A percentile compares a stretch with the other conserved stretches of the same genome.
Evolutionary conservation across 2,113 vertebrate species (phyloP).

Genomic region (Neolamprologus sp.): DNA sequence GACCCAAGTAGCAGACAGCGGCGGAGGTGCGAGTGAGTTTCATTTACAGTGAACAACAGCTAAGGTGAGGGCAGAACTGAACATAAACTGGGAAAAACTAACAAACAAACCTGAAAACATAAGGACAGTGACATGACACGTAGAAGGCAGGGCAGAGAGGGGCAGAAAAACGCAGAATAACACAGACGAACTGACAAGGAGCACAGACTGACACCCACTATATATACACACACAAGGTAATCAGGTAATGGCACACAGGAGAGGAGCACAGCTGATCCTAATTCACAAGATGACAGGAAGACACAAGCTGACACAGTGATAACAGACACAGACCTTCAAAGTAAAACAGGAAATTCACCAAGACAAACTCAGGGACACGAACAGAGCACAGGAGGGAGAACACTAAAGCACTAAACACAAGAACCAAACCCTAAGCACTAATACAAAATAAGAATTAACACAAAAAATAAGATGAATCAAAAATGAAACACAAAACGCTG

Average conservation of each 20-base stretch:
- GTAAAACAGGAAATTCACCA: background rate
- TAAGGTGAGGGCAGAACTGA: background rate
- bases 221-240: background rate
- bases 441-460: background rate
- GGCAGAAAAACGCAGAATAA: accelerated
- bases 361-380: accelerated
- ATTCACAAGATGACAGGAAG: background rate
- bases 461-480: background rate
- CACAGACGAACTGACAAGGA: background rate
- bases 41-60: background rate
- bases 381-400: background rate
- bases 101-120: background rate
- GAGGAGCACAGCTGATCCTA: background rate
- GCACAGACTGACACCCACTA: background rate
- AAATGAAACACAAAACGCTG: background rate
- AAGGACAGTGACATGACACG: accelerated
- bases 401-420: accelerated
- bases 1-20: background rate
- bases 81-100: background rate
- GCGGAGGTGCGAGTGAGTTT: accelerated
- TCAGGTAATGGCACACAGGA: background rate
- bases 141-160: accelerated
- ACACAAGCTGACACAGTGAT: background rate
- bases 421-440: background rate
- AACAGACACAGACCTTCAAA: background rate